Evolutionary conservation across 2,113 vertebrate genomes (phyloP), one percentile per base, ranked within the genome.

Genomic region (Melanerpes formicivorus): DNA sequence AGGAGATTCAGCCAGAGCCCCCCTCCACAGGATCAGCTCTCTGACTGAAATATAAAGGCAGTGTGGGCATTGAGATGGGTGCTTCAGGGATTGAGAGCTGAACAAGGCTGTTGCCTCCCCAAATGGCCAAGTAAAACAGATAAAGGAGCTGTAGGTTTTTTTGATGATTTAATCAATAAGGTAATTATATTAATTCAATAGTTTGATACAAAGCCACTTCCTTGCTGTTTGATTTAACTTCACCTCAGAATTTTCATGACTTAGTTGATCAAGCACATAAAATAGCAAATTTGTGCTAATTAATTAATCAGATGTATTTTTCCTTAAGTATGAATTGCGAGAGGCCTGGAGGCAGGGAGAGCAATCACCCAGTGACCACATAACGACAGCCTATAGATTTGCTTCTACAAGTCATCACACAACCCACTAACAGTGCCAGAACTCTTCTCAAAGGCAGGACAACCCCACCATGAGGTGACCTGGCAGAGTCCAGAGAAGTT

Each of bases 91-190:
- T 0, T 25, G 63, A 91, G 85, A 79, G 73, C 54, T 71, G 50
- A 69, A 82, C 26, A 13, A 73, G 23, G 59, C 78, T 70, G 71
- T 13, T 69, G 50, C 86, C 65, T 89, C 76, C 88, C 80, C 62
- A 90, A 84, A 87, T 3, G 55, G 80, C 87, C 67, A 64, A 62
- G 62, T 29, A 74, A 85, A 80, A 69, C 76, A 72, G 80, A 90
- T 92, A 94, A 83, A 93, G 84, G 54, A 93, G 87, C 70, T 84
- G 44, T 50, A 93, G n/a, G 76, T 60, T 92, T 80, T 90, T 83
- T 72, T 95, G 84, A 95, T 95, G 65, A 92, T 96, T 95, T 94
- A 96, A 95, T 96, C 94, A 80, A 94, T 96, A 87, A 65, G 69
- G 85, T 91, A 93, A 95, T 96, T 90, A 83, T 72, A 93, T 96